These are phyloP conservation scores for Scelioninae gen. 1 DNA, from an alignment of 2,888 invertebrate species.

Conservation along the genomic window DNA sequence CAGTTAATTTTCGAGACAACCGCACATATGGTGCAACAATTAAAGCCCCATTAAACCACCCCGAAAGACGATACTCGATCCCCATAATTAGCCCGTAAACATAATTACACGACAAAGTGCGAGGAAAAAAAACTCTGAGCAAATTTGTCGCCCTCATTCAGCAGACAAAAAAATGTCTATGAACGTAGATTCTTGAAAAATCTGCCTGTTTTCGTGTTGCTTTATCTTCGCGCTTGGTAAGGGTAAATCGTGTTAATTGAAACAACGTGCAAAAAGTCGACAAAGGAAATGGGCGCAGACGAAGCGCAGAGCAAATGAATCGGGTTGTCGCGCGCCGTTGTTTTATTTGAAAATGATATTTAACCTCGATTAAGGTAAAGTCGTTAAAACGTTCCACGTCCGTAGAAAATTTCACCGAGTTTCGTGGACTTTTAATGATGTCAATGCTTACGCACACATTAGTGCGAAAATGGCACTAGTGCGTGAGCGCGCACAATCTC, in stretches of 20 bases:
- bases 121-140: too few species aligned
- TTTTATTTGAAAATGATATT: constrained; percentile 66
- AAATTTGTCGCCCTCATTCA: too few species aligned
- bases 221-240: too few species aligned
- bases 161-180: too few species aligned
- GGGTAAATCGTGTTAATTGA: too few species aligned
- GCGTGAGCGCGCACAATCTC: constrained; percentile 19
- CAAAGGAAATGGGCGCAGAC: too few species aligned
- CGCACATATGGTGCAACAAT: constrained; percentile 37
- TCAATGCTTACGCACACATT: not conserved
- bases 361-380: constrained; percentile 57
- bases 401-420: too few species aligned
- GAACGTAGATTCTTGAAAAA: too few species aligned
- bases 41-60: constrained; percentile 26
- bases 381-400: constrained; percentile 59
- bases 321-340: constrained; percentile 40
- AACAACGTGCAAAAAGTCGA: too few species aligned
- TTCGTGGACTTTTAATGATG: constrained; percentile 44
- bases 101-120: constrained; percentile 31
- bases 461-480: not conserved
- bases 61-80: constrained; percentile 48
- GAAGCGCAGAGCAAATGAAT: constrained; percentile 24
- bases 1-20: constrained; percentile 47
- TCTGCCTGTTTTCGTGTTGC: too few species aligned
- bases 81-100: constrained; percentile 58